Evolutionary conservation across 2,888 invertebrate species (phyloP).

Genomic region (Nowickia ferox): DNA sequence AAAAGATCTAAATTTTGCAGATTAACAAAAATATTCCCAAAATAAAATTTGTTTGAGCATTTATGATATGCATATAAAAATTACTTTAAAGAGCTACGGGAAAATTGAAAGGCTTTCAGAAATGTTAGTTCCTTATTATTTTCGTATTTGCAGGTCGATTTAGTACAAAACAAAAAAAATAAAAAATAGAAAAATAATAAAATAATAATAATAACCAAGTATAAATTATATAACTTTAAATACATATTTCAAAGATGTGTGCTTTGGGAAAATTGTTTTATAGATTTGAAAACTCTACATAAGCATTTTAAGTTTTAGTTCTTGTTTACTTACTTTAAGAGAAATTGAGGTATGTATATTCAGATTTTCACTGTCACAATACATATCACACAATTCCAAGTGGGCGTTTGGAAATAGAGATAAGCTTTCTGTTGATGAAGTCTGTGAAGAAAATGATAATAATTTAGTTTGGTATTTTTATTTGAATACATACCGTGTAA

Average conservation of each 20-base stretch:
- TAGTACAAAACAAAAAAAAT: no score
- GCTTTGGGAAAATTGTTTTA: not conserved
- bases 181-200: no score
- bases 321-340: constrained; percentile 78
- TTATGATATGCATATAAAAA: no score
- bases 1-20: no score
- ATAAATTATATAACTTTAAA: no score
- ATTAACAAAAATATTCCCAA: no score
- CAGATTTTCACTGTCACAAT: constrained; percentile 80
- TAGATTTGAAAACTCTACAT: not conserved
- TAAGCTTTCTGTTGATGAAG: constrained; percentile 80
- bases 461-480: not conserved
- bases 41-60: no score
- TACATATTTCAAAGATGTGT: no score
- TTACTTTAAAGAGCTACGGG: no score
- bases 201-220: not conserved
- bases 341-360: constrained; percentile 81
- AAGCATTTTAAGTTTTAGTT: not conserved
- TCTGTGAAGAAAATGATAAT: constrained; percentile 74
- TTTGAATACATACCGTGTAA: constrained; percentile 77
- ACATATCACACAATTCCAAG: constrained; percentile 83
- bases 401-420: constrained; percentile 82
- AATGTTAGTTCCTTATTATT: no score
- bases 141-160: no score
- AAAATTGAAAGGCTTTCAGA: no score